These are phyloP conservation scores for Caracal caracal DNA, from an alignment of 2,113 vertebrate genomes.

Conservation along the genomic window DNA sequence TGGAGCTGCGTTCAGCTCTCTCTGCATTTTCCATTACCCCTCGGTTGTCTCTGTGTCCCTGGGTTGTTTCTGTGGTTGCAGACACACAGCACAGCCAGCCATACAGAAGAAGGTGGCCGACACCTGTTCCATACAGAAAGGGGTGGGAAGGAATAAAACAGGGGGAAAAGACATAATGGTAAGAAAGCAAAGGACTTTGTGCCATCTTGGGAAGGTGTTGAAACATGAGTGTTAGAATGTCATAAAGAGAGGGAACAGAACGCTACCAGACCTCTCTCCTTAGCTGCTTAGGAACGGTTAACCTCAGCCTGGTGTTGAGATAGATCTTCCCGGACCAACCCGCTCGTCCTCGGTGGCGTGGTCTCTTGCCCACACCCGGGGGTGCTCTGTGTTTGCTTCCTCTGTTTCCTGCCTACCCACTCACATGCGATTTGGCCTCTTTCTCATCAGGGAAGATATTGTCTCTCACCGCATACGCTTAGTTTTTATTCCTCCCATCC, in stretches of 20 bases:
- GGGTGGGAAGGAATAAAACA: rapidly evolving
- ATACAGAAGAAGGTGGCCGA: neutral
- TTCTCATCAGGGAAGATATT: constrained; percentile 59
- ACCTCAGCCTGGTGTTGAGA: neutral
- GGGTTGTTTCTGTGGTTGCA: neutral
- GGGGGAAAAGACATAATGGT: neutral
- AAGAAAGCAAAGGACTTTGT: neutral
- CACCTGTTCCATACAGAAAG: neutral
- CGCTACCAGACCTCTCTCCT: rapidly evolving
- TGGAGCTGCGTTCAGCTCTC: rapidly evolving
- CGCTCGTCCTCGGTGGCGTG: rapidly evolving
- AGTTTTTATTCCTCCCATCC: neutral
- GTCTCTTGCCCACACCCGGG: neutral
- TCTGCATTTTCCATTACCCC: neutral
- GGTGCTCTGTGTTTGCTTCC: neutral
- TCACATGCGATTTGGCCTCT: constrained; percentile 31
- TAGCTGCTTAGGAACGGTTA: rapidly evolving
- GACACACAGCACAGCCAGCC: rapidly evolving
- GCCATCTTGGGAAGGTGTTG: neutral
- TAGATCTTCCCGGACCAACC: constrained; percentile 20
- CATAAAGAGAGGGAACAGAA: neutral
- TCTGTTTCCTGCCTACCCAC: constrained; percentile 55
- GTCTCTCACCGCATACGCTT: constrained; percentile 60
- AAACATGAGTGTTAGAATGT: neutral
- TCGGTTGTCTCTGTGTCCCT: neutral